A percentile compares a stretch with the other conserved stretches of the same genome.
These are phyloP conservation scores for Alsophila aescularia DNA, from an alignment of 2,888 invertebrate species.

Conservation along the genomic window DNA sequence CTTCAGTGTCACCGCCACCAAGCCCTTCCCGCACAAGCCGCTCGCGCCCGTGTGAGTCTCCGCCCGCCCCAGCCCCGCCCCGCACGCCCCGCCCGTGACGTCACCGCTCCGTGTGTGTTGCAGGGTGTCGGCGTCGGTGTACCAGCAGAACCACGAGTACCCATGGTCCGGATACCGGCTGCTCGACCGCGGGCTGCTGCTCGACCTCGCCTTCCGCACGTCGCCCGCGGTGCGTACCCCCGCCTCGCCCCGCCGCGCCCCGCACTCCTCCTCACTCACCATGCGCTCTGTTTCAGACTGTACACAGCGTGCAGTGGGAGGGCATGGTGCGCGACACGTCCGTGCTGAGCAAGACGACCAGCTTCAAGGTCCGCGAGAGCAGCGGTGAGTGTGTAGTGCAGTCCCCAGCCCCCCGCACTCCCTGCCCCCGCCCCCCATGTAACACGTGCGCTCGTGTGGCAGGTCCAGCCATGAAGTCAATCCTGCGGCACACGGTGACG, in stretches of 20 bases:
- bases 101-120: constrained; percentile 21
- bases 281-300: constrained; percentile 77
- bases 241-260: background rate
- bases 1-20: constrained; percentile 91
- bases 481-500: constrained; percentile 91
- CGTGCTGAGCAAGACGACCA: constrained; percentile 86
- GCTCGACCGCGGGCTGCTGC: constrained; percentile 89
- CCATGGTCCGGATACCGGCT: constrained; percentile 93
- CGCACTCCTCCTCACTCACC: background rate
- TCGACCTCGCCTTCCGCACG: constrained; percentile 90
- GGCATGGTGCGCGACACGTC: constrained; percentile 92
- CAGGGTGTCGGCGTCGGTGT: constrained; percentile 89
- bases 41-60: constrained; percentile 87
- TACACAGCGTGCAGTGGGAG: constrained; percentile 95
- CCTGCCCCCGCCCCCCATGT: too few species aligned
- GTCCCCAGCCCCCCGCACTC: background rate
- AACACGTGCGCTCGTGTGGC: constrained; percentile 18
- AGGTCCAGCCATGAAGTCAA: constrained; percentile 95
- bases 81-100: constrained; percentile 28
- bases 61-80: background rate
- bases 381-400: constrained; percentile 68
- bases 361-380: constrained; percentile 94
- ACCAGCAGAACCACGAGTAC: constrained; percentile 90
- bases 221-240: constrained; percentile 77
- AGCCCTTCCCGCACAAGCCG: constrained; percentile 91